A percentile compares a stretch with the other conserved stretches of the same genome.
These are phyloP conservation scores for Hippocampus zosterae DNA, from an alignment of 2,113 vertebrate species.

Conservation along the genomic window DNA sequence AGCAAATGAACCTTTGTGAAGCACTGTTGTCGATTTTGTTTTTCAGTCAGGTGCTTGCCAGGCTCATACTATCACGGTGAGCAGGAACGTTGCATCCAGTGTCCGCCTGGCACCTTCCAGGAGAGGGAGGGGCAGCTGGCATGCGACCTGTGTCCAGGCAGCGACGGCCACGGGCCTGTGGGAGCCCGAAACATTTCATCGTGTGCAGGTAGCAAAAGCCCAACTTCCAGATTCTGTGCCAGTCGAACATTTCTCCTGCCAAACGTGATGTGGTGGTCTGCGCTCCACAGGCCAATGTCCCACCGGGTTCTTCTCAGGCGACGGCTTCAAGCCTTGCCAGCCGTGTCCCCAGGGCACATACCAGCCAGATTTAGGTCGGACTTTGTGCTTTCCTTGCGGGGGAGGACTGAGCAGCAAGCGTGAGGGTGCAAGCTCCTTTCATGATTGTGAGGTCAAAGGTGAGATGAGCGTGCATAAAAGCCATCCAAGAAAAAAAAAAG, in stretches of 20 bases:
- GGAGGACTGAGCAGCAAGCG: conserved; percentile 88
- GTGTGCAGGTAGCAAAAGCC: conserved; percentile 78
- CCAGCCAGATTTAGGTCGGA: conserved; percentile 87
- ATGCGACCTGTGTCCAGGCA: conserved; percentile 94
- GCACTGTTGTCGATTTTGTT: conserved; percentile 62
- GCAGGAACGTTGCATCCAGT: conserved; percentile 89
- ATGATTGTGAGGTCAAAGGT: conserved; percentile 97
- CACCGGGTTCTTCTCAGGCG: conserved; percentile 83
- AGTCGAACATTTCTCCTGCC: background rate
- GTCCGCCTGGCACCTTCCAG: conserved; percentile 92
- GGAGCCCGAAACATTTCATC: conserved; percentile 90
- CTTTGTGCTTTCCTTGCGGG: conserved; percentile 89
- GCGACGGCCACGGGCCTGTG: conserved; percentile 82
- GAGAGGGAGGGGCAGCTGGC: conserved; percentile 96
- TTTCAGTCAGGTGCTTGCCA: conserved; percentile 93
- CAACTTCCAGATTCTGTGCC: background rate
- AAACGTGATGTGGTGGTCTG: background rate
- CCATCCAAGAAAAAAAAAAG: background rate
- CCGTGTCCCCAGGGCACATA: conserved; percentile 84
- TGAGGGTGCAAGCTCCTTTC: conserved; percentile 89
- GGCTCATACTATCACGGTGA: conserved; percentile 96
- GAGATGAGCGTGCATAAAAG: conserved; percentile 18
- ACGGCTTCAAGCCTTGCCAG: conserved; percentile 93
- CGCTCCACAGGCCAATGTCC: conserved; percentile 83
- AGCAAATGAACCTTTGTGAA: background rate